Base-by-base conservation (phyloP, 2,888 invertebrate species). In the Nymphalis urticae region DNA sequence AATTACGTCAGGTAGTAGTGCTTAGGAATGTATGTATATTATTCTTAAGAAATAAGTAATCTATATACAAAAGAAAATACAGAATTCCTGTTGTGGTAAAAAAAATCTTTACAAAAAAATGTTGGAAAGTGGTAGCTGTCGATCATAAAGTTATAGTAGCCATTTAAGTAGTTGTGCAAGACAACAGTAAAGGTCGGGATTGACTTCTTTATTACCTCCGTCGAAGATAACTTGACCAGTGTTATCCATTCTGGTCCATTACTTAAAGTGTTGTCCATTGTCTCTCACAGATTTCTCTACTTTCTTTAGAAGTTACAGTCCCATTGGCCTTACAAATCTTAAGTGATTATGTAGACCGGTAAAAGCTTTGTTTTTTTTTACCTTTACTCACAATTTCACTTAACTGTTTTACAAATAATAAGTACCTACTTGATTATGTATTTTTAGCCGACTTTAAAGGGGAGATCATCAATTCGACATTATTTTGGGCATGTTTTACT, bases 181-280 rank as follows among this genome's bases (percentile, higher is more conserved):
- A 81, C 81, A 79, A 83, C 82, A 83, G 84, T 84, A 87, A 85
- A 85, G 80, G 76, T 76, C 74, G 76, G 77, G 77, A 81, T 85
- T 84, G 85, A 86, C 83, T 85, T 87, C 84, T 90, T 90, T 89
- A 90, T 87, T 85, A 81, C 85, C 81, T 79, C 81, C 82, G 74
- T 73, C 77, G 78, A 77, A 84, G 90, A 90, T 90, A 90, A 87
- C 82, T 80, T 80, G 78, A 79, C 81, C 81, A 77, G 76, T 77
- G 84, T 82, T 88, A 83, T 86, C 87, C 84, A 79, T 85, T 85
- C 82, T 82, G 77, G 82, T 79, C 88, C 89, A 89, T 90, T 89
- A 88, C 85, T 80, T 81, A 85, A 86, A 88, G 85, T 86, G 85
- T 83, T 82, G 79, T 78, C 85, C 79, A 85, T 88, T 89, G 89